Base-by-base conservation (phyloP, 1,140 invertebrate genomes). In the Drosophila sucinea region DNA sequence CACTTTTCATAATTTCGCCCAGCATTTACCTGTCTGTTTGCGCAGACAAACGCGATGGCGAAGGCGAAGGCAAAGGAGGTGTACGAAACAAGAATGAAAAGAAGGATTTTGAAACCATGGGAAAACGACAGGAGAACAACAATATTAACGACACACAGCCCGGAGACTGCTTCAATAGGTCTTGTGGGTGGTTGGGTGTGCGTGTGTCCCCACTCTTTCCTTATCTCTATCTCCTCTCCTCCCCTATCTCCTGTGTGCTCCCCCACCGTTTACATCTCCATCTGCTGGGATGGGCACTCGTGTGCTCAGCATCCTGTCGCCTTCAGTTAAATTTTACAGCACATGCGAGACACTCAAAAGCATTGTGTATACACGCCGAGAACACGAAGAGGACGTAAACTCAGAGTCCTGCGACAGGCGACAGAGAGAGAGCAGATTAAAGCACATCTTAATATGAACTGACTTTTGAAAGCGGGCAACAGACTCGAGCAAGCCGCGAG, bases 1-100 rank as follows among this genome's bases (percentile, higher is more conserved):
- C 74, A 74, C 74, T 77, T 80, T 80, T 80, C 70, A 73, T 77
- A 80, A 73, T 79, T 79, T 80, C 63, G 70, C 65, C 51, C 67
- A 70, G 77, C 74, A 77, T 77, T 79, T 79, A 79, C 73, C 69
- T 77, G 74, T 60, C 64, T 77, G 67, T 63, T 67, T 74, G 77
- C 60, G 51, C 40, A 72, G 70, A 54, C 55, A 32, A 35, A 35
- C 41, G 11, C 35, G 25, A 58, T n/a, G 11, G 35, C 10, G 8
- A 10, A 10, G 3, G 35, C 2, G 2, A 30, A 4, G 30, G 30
- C 30, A 30, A 7, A 11, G 23, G 33, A 27, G n/a, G 56, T 27
- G 35, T 27, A 23, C 27, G 30, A 35, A 41, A 62, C 64, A 70
- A 44, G 51, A 70, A 41, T 41, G 55, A 73, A 51, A 51, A 27